A percentile compares a stretch with the other conserved stretches of the same genome.
Evolutionary conservation across 2,797 vertebrate species (phyloP).

Genomic region (Cirrhinus mrigala): DNA sequence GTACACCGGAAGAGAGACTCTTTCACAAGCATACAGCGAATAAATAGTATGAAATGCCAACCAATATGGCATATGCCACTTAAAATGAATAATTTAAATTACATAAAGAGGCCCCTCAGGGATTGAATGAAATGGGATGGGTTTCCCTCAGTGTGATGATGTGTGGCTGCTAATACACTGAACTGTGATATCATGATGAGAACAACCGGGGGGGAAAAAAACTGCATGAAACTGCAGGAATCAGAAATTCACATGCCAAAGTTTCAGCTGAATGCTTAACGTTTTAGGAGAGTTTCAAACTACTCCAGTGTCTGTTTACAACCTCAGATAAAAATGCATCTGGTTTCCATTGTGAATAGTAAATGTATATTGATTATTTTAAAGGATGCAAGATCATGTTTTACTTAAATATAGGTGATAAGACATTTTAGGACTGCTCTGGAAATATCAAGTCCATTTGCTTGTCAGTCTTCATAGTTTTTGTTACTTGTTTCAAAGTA

Average conservation of each 20-base stretch:
- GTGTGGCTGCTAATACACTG: constrained; percentile 18
- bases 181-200: background rate
- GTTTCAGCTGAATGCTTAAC: background rate
- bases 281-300: constrained; percentile 7
- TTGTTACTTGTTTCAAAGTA: constrained; percentile 22
- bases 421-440: background rate
- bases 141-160: background rate
- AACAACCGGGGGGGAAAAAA: background rate
- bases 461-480: background rate
- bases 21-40: background rate
- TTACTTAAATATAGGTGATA: background rate
- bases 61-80: background rate
- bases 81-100: constrained; percentile 4
- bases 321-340: background rate
- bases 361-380: constrained; percentile 9
- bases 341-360: background rate
- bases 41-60: constrained; percentile 2
- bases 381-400: constrained; percentile 6
- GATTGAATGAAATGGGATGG: background rate
- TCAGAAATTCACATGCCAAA: constrained; percentile 1
- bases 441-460: background rate
- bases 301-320: constrained; percentile 12
- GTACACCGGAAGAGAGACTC: constrained; percentile 9
- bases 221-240: constrained; percentile 14
- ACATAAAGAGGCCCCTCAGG: constrained; percentile 4